Conservation (phyloP, 2,888 invertebrate species). For the Callimorpha dominula region DNA sequence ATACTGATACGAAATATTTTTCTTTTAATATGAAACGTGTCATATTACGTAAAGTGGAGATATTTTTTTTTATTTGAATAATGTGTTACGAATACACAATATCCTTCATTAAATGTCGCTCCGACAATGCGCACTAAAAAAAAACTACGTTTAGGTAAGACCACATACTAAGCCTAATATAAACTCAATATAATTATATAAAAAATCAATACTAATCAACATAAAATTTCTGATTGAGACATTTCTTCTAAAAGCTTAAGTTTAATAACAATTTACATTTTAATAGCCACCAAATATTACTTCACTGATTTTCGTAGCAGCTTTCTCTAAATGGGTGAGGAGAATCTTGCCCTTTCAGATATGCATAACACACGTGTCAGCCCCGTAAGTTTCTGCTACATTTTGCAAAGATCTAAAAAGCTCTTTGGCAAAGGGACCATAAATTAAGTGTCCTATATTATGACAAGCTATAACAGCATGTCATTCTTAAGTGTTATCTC, state of each 20-base stretch:
- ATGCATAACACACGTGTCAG: background rate
- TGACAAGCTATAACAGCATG: conserved; percentile 2
- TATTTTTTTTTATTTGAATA: no score
- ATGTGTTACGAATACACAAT: background rate
- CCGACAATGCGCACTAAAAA: background rate
- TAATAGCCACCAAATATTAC: conserved; percentile 15
- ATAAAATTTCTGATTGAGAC: conserved; percentile 17
- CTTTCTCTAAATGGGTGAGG: conserved; percentile 15
- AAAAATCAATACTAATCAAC: conserved; percentile 21
- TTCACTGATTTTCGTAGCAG: conserved; percentile 2
- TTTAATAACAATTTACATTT: conserved; percentile 24
- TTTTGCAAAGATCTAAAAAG: background rate
- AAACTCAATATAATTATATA: conserved; percentile 10
- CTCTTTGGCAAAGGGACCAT: background rate
- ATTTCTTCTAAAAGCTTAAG: conserved; percentile 19
- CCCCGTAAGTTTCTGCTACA: background rate
- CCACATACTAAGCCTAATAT: conserved; percentile 21
- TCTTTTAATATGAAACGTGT: background rate
- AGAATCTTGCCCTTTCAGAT: background rate
- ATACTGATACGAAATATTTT: background rate
- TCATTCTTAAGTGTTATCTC: conserved; percentile 3
- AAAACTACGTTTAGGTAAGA: conserved; percentile 7
- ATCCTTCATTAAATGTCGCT: background rate
- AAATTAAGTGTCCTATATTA: background rate
- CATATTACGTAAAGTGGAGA: no score